A percentile compares a stretch with the other conserved stretches of the same genome.
Conservation (phyloP, 2,113 vertebrate genomes). For the Peromyscus californicus region DNA sequence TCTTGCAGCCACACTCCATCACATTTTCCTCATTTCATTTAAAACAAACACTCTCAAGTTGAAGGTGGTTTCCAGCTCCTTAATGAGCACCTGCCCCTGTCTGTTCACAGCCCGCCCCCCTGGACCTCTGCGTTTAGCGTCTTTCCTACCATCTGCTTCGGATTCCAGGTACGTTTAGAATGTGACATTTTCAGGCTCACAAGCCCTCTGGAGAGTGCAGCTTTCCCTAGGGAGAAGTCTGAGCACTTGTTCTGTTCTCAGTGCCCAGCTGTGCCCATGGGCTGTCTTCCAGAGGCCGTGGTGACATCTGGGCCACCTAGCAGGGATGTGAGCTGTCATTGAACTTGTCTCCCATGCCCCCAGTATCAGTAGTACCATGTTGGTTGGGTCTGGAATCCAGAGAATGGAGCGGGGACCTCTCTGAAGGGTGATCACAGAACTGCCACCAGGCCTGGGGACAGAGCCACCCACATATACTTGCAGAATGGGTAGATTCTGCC, state of each 20-base stretch:
- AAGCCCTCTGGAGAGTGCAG: background rate
- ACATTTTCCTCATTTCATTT: background rate
- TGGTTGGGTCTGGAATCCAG: background rate
- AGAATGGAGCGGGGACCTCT: background rate
- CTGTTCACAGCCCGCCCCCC: conserved; percentile 86
- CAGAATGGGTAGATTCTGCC: background rate
- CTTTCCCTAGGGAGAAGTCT: too few relatives aligned
- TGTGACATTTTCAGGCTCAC: background rate
- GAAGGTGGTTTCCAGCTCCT: too few relatives aligned
- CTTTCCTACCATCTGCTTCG: conserved; percentile 97
- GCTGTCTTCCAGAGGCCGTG: background rate
- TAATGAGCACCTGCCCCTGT: background rate
- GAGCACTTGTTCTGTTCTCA: too few relatives aligned
- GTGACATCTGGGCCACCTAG: background rate
- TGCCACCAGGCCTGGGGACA: fast-evolving
- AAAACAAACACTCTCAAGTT: background rate
- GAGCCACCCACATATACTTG: fast-evolving
- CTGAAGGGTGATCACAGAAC: background rate
- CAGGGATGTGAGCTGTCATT: background rate
- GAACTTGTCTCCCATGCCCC: fast-evolving
- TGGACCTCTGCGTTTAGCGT: conserved; percentile 93
- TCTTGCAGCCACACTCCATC: fast-evolving
- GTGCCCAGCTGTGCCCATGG: too few relatives aligned
- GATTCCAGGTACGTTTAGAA: conserved; percentile 92
- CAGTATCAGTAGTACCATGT: fast-evolving